These are phyloP conservation scores for Pachydiplax longipennis DNA, from an alignment of 2,888 invertebrate species.

Conservation along the genomic window DNA sequence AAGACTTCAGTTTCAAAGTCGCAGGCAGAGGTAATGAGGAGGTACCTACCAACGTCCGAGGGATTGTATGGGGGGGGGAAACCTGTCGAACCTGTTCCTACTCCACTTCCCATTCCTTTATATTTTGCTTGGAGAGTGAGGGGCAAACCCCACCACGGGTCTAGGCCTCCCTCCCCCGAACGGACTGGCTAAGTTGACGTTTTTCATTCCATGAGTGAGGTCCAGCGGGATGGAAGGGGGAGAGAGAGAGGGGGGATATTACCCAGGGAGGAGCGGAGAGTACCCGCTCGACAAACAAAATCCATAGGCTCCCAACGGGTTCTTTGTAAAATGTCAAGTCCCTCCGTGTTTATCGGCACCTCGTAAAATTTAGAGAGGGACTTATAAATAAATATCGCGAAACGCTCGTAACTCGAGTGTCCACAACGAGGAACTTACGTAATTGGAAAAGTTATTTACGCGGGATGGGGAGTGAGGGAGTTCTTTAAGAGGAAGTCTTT, in stretches of 20 bases:
- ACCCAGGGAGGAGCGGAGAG: background rate
- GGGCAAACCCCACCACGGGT: background rate
- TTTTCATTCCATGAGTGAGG: conserved; percentile 18
- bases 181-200: conserved; percentile 10
- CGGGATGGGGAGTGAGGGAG: too few relatives aligned
- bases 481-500: too few relatives aligned
- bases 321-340: conserved; percentile 11
- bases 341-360: conserved; percentile 14
- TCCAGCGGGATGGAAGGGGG: background rate
- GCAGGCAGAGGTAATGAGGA: conserved; percentile 18
- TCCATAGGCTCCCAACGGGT: background rate
- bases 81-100: conserved; percentile 32
- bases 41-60: background rate
- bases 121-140: background rate
- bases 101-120: background rate
- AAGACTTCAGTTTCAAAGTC: background rate
- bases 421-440: too few relatives aligned
- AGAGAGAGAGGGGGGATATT: background rate
- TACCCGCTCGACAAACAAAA: background rate
- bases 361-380: background rate
- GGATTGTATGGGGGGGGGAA: background rate
- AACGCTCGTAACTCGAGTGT: too few relatives aligned
- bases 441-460: too few relatives aligned
- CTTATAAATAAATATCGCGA: background rate
- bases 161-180: background rate